These are phyloP conservation scores for Heterotilapia buettikoferi DNA, from an alignment of 2,113 vertebrate species.

Conservation along the genomic window DNA sequence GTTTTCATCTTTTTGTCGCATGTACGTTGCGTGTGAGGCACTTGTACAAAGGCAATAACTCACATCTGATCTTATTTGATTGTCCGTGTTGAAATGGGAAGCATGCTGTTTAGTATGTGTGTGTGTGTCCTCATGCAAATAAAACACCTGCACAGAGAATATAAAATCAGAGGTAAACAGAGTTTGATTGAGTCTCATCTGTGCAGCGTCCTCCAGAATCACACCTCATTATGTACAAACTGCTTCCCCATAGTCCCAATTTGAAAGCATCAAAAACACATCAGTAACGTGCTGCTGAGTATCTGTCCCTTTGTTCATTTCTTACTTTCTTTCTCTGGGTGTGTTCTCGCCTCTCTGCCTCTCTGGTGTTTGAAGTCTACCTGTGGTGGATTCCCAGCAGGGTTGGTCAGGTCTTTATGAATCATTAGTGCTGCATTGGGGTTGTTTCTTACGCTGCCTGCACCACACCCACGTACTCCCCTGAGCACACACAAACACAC, in stretches of 20 bases:
- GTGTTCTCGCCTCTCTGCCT: background rate
- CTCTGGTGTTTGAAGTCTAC: background rate
- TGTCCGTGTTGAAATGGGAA: background rate
- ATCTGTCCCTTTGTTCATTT: background rate
- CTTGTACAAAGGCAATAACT: background rate
- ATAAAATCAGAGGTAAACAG: background rate
- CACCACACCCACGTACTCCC: background rate
- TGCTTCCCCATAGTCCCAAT: background rate
- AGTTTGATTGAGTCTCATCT: background rate
- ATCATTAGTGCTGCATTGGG: constrained; percentile 11
- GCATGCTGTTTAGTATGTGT: background rate
- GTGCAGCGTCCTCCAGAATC: background rate
- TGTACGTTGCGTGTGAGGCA: background rate
- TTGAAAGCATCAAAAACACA: background rate
- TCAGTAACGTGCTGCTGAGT: background rate
- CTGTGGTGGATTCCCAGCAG: background rate
- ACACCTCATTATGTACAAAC: background rate
- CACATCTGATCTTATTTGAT: background rate
- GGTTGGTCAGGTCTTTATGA: background rate
- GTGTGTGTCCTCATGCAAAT: background rate
- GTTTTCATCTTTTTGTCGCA: fast-evolving
- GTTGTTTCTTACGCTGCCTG: background rate
- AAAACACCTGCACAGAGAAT: background rate
- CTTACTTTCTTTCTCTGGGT: background rate
- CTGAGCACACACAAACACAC: background rate